Percentiles rank a stretch among this genome's conserved stretches.
These are phyloP conservation scores for Diadromus collaris DNA, from an alignment of 2,888 invertebrate species.

Conservation along the genomic window DNA sequence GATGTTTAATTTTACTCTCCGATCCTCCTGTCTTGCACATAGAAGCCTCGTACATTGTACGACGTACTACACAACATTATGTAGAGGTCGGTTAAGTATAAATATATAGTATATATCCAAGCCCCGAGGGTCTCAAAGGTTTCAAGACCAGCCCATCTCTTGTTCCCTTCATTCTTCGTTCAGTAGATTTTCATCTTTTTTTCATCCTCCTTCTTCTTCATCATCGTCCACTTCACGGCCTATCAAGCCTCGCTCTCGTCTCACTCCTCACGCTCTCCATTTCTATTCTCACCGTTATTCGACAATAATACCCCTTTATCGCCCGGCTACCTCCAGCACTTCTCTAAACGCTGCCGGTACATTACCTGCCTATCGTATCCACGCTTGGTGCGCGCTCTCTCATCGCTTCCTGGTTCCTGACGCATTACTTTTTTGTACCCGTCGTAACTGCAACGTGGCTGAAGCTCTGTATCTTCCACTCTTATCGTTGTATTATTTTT, in stretches of 20 bases:
- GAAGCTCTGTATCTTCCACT: constrained; percentile 10
- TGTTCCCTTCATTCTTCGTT: constrained; percentile 39
- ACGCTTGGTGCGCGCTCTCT: not conserved
- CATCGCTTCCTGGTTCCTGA: constrained; percentile 23
- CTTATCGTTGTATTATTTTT: constrained; percentile 22
- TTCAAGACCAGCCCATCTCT: constrained; percentile 49
- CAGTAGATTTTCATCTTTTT: constrained; percentile 50
- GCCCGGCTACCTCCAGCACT: constrained; percentile 5
- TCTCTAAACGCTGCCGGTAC: constrained; percentile 25
- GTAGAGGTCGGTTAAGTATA: not conserved
- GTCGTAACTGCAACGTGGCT: constrained; percentile 18
- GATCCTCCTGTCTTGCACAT: not conserved
- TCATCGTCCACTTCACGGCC: constrained; percentile 10
- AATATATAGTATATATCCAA: constrained; percentile 37
- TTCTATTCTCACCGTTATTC: constrained; percentile 14
- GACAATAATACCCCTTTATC: constrained; percentile 38
- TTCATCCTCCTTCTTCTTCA: not conserved
- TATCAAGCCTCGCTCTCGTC: not conserved
- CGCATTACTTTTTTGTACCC: constrained; percentile 3
- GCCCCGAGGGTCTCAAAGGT: constrained; percentile 43
- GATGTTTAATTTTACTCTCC: constrained; percentile 7
- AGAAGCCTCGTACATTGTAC: constrained; percentile 1
- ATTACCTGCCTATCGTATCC: not conserved
- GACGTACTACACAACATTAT: constrained; percentile 2
- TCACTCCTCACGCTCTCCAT: constrained; percentile 17